These are phyloP conservation scores for Harpalus rubripes DNA, from an alignment of 2,888 invertebrate species.

Conservation along the genomic window DNA sequence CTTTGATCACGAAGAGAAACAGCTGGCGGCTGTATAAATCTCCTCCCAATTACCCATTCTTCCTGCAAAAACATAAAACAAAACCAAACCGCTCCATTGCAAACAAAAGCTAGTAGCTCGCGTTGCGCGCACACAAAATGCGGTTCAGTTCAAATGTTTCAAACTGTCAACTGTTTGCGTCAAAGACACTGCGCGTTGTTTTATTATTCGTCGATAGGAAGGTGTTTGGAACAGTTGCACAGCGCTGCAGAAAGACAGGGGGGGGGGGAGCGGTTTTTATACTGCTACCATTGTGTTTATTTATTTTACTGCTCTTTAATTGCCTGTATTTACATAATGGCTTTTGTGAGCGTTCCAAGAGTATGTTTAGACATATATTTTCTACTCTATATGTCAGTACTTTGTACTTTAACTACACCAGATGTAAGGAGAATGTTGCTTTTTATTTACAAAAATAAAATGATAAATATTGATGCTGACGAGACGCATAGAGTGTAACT, in stretches of 20 bases:
- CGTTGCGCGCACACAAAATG: background rate
- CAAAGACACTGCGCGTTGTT: constrained; percentile 16
- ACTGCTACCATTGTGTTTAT: constrained; percentile 50
- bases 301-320: constrained; percentile 62
- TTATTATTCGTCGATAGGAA: constrained; percentile 42
- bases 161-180: constrained; percentile 25
- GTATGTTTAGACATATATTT: constrained; percentile 42
- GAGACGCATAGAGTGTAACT: background rate
- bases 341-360: constrained; percentile 31
- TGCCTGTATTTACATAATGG: constrained; percentile 63
- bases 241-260: constrained; percentile 9
- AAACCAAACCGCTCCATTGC: constrained; percentile 10
- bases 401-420: constrained; percentile 3
- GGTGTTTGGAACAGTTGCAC: constrained; percentile 18
- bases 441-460: constrained; percentile 10
- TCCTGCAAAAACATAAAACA: constrained; percentile 29
- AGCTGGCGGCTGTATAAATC: constrained; percentile 8
- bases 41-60: constrained; percentile 7
- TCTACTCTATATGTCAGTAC: constrained; percentile 35
- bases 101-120: constrained; percentile 20
- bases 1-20: background rate
- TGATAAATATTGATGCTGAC: constrained; percentile 21
- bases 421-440: constrained; percentile 10
- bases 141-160: constrained; percentile 42
- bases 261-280: constrained; percentile 16